phyloP scores from a whole-genome alignment of 2,797 vertebrate genomes.

The Fistularia commersonii region DNA sequence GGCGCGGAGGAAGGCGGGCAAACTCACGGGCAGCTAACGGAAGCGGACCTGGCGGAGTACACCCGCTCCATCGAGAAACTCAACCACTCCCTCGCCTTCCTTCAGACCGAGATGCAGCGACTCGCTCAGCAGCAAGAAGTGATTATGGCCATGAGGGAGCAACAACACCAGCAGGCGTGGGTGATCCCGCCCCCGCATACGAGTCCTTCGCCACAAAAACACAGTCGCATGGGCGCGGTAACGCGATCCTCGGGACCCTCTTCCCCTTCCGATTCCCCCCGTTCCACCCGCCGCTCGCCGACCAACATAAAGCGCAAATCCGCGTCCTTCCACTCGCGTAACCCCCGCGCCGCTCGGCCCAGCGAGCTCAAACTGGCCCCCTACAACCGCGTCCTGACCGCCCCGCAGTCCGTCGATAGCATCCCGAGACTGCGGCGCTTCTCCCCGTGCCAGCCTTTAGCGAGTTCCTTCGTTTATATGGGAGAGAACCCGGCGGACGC shows the following conservation, averaged over 20 bases:
- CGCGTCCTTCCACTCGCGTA: conserved; percentile 85
- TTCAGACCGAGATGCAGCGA: conserved; percentile 97
- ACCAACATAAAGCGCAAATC: conserved; percentile 87
- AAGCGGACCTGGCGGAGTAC: conserved; percentile 90
- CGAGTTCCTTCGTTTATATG: conserved; percentile 87
- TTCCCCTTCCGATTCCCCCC: conserved; percentile 85
- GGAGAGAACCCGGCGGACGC: conserved; percentile 74
- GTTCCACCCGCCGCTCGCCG: conserved; percentile 82
- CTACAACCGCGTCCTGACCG: conserved; percentile 89
- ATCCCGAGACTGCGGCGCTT: conserved; percentile 91
- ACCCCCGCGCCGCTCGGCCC: conserved; percentile 85
- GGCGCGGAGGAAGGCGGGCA: conserved; percentile 63
- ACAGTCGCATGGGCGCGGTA: conserved; percentile 49
- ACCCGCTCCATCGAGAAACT: conserved; percentile 95
- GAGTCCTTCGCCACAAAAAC: conserved; percentile 87
- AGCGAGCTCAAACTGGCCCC: conserved; percentile 92
- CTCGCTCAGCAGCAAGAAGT: conserved; percentile 95
- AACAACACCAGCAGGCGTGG: conserved; percentile 85
- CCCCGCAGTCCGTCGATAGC: conserved; percentile 94
- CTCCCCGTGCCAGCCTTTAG: conserved; percentile 89
- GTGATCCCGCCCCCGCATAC: conserved; percentile 83
- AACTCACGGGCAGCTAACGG: conserved; percentile 58
- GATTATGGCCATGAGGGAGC: conserved; percentile 96
- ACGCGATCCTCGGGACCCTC: conserved; percentile 84
- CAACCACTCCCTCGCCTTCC: conserved; percentile 88